Conservation (phyloP, 2,888 invertebrate genomes). For the Graphium colonna region DNA sequence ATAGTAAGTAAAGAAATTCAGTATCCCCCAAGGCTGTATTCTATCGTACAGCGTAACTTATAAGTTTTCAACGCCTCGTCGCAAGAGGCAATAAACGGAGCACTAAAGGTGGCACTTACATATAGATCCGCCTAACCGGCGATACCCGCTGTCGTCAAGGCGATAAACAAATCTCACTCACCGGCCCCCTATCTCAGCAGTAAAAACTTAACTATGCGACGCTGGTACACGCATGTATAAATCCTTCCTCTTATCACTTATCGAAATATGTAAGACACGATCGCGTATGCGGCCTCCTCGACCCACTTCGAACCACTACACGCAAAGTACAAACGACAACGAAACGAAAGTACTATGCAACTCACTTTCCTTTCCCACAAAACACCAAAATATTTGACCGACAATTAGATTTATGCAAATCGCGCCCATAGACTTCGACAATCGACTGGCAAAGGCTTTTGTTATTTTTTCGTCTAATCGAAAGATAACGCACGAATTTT, state of each 20-base stretch:
- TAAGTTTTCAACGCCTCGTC: constrained; percentile 33
- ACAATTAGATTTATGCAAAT: constrained; percentile 66
- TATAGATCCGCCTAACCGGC: constrained; percentile 61
- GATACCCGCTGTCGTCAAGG: constrained; percentile 69
- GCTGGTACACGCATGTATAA: constrained; percentile 70
- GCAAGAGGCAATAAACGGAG: constrained; percentile 66
- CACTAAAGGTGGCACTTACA: constrained; percentile 72
- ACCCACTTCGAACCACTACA: constrained; percentile 26
- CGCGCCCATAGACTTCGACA: constrained; percentile 38
- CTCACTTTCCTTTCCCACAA: constrained; percentile 70
- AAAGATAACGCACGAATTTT: constrained; percentile 33
- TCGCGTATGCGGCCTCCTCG: constrained; percentile 44
- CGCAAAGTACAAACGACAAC: constrained; percentile 40
- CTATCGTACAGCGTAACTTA: background rate
- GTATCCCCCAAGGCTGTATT: too few species aligned
- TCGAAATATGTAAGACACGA: constrained; percentile 69
- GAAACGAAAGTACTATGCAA: constrained; percentile 36
- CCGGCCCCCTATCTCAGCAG: constrained; percentile 65
- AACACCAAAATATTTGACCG: constrained; percentile 65
- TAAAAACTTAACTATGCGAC: constrained; percentile 75
- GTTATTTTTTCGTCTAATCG: constrained; percentile 42
- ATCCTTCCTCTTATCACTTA: constrained; percentile 55
- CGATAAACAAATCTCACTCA: constrained; percentile 74
- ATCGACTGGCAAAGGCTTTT: constrained; percentile 27
- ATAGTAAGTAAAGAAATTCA: too few species aligned